Evolutionary conservation across 1,140 invertebrate species (phyloP).

Genomic region (Melipona quadrifasciata): DNA sequence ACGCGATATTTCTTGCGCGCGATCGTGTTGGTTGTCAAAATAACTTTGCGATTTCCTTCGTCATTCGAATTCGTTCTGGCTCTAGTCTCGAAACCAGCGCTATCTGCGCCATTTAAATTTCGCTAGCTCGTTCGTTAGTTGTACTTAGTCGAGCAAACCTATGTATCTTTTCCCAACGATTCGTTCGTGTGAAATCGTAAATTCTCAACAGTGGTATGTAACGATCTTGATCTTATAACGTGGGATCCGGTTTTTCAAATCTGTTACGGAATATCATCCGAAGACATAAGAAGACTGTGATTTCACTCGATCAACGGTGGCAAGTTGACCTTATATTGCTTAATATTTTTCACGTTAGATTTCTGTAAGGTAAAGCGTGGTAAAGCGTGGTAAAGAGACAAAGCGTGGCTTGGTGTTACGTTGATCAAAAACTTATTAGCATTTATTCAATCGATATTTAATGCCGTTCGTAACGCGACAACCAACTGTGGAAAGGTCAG

Average conservation of each 20-base stretch:
- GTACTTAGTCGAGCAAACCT: slow-evolving; percentile 17
- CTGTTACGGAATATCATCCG: slow-evolving; percentile 43
- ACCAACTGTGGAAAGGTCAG: slow-evolving; percentile 17
- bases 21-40: slow-evolving; percentile 9
- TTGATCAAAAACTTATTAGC: neutral
- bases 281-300: no score
- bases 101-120: neutral
- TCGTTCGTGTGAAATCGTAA: slow-evolving; percentile 56
- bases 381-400: no score
- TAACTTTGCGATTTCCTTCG: slow-evolving; percentile 11
- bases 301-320: neutral
- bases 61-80: neutral
- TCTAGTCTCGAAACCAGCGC: neutral
- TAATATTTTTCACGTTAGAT: neutral
- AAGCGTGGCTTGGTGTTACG: neutral
- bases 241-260: slow-evolving; percentile 67
- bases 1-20: slow-evolving; percentile 28
- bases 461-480: slow-evolving; percentile 3
- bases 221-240: slow-evolving; percentile 59
- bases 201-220: slow-evolving; percentile 64
- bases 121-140: neutral
- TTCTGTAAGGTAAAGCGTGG: neutral
- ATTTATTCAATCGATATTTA: slow-evolving; percentile 15
- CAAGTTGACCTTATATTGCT: neutral
- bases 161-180: slow-evolving; percentile 28